phyloP scores from a whole-genome alignment of 2,797 vertebrate genomes.

The Pangasius mekongensis region DNA sequence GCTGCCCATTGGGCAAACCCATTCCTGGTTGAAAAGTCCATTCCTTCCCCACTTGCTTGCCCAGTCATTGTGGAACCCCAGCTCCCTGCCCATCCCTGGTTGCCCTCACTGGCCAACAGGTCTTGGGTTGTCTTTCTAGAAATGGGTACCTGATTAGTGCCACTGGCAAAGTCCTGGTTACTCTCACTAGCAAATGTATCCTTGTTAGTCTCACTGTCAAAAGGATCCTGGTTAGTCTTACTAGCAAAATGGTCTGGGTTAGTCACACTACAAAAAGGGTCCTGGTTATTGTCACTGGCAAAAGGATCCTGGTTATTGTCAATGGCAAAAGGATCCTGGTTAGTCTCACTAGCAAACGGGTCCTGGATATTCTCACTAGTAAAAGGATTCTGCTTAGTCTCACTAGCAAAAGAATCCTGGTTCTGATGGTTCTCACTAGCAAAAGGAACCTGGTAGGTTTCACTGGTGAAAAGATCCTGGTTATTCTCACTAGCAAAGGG shows the following conservation, averaged over 20 bases:
- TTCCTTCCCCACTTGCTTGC: constrained; percentile 57
- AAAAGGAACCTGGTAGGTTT: background rate
- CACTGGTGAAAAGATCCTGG: constrained; percentile 21
- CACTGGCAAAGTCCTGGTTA: background rate
- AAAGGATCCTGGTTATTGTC: constrained; percentile 55
- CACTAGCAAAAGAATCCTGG: constrained; percentile 60
- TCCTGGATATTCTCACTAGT: background rate
- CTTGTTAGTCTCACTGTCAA: background rate
- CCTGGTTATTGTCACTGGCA: constrained; percentile 5
- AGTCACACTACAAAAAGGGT: constrained; percentile 15
- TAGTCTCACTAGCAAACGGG: constrained; percentile 62
- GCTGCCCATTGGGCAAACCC: constrained; percentile 71
- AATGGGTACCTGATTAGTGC: background rate
- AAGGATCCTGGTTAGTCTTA: background rate
- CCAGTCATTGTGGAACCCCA: constrained; percentile 69
- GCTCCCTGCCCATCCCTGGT: constrained; percentile 63
- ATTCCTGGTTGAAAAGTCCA: constrained; percentile 65
- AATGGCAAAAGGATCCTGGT: constrained; percentile 58
- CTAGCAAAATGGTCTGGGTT: background rate
- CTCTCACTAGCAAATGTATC: background rate
- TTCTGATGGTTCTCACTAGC: background rate
- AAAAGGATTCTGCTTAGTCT: background rate
- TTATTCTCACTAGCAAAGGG: constrained; percentile 66
- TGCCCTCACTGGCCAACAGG: constrained; percentile 63
- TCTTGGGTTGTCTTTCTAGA: constrained; percentile 24